These are phyloP conservation scores for Corapipo altera DNA, from an alignment of 2,113 vertebrate genomes.

Conservation along the genomic window DNA sequence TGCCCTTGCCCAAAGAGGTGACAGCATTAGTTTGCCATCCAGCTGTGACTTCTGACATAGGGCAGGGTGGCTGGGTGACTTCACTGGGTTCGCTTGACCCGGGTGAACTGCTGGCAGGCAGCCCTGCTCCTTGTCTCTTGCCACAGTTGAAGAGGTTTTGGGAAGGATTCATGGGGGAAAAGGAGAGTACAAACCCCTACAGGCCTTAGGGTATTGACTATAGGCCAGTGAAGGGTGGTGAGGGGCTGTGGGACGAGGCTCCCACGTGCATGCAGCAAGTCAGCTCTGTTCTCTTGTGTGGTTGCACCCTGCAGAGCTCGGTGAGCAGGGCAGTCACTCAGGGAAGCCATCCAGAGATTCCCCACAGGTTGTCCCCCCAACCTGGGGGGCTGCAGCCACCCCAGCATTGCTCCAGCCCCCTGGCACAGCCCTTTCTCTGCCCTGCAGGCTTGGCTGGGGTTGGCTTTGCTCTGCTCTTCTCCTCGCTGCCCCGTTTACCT, in stretches of 20 bases:
- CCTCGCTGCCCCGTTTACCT: slow-evolving; percentile 48
- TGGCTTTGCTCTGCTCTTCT: not conserved
- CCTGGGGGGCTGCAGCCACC: not conserved
- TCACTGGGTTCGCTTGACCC: accelerated
- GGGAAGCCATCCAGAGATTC: not conserved
- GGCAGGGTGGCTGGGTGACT: not conserved
- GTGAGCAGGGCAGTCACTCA: not conserved
- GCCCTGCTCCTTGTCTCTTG: not conserved
- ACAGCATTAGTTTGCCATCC: not conserved
- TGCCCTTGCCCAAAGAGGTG: not conserved
- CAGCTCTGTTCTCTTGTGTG: not conserved
- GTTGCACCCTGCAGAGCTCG: not conserved
- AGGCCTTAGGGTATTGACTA: accelerated
- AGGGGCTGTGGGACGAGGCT: not conserved
- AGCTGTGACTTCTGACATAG: not conserved
- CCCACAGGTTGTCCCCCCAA: not conserved
- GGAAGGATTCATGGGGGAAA: not conserved
- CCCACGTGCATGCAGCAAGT: not conserved
- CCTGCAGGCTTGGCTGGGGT: not conserved
- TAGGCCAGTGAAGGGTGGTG: not conserved
- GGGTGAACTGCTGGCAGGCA: not conserved
- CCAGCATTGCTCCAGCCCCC: not conserved
- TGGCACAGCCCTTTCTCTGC: not conserved
- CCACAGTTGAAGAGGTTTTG: not conserved
- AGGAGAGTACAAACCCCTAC: not conserved